Evolutionary conservation across 2,797 vertebrate genomes (phyloP).

Genomic region (Myotis vivesi): DNA sequence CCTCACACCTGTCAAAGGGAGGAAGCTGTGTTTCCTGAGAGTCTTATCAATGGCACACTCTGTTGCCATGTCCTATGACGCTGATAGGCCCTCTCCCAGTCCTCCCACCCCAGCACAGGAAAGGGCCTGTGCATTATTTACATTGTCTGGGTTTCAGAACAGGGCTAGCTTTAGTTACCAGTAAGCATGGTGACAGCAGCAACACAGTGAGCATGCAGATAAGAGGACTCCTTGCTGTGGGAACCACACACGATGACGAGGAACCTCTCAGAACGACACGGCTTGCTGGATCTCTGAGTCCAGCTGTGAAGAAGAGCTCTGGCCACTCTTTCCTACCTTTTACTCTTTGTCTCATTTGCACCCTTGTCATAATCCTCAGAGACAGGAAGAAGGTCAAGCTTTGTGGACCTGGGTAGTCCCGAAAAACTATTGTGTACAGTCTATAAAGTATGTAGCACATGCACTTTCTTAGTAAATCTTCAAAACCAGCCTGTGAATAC

Average conservation of each 20-base stretch:
- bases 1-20: slow-evolving; percentile 54
- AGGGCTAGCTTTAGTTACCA: not conserved
- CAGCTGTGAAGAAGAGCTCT: not conserved
- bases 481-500: not conserved
- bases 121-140: slow-evolving; percentile 66
- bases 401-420: not conserved
- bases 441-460: not conserved
- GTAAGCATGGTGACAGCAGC: not conserved
- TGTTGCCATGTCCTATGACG: slow-evolving; percentile 55
- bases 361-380: not conserved
- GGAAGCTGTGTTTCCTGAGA: slow-evolving; percentile 76
- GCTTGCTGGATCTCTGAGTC: not conserved
- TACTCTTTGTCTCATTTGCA: not conserved
- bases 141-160: slow-evolving; percentile 35
- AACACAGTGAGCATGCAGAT: not conserved
- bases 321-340: not conserved
- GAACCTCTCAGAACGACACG: not conserved
- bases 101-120: slow-evolving; percentile 67
- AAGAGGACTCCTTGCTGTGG: not conserved
- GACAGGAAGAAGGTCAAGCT: not conserved
- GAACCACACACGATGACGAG: not conserved
- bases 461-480: not conserved
- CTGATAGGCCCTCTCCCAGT: slow-evolving; percentile 23
- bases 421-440: not conserved
- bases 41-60: slow-evolving; percentile 54